Base-by-base conservation (phyloP, 2,113 vertebrate genomes). In the Lota lota region DNA sequence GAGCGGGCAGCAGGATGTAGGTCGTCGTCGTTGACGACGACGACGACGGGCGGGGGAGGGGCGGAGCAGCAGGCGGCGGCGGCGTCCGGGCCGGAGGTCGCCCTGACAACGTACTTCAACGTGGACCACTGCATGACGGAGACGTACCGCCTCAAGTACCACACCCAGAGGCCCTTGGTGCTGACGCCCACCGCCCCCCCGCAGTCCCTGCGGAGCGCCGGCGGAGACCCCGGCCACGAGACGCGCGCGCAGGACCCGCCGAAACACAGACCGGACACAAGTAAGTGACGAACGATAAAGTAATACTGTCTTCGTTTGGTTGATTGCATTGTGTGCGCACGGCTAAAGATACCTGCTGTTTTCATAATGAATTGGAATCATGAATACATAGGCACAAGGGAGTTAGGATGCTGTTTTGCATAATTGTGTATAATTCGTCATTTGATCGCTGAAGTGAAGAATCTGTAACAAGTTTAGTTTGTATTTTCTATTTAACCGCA, bases 111-210 rank as follows among this genome's bases (percentile, higher is more conserved):
- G 4, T 99, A 99, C 70, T 99, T 99, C 86, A 96, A 94, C 0
- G 97, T 99, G 66, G 97, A 99, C 68, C 94, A 93, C 79, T 99
- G 97, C 75, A 99, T 99, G 97, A 99, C 97, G 16, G 97, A 99
- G 81, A 98, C 95, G 0, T 99, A 99, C 77, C 94, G 97, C 74
- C 75, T 97, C 66, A 98, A 97, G 83, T 99, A 98, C 77, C 95
- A 98, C 85, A 95, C 96, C 84, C 96, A 96, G 89, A 94, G 94
- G 85, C 94, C 96, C 66, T 95, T 92, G 74, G 88, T 97, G 59
- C 93, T 92, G 78, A 91, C 94, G 53, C 53, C 16, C 53, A n/a
- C 53, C 53, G n/a, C 17, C 18, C 93, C 90, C 75, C 80, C 93
- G 0, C 88, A 83, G 85, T 88, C 93, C 19, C 70, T 67, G 20